Evolutionary conservation across 2,113 vertebrate species (phyloP).

Genomic region (Lophotis ruficrista): DNA sequence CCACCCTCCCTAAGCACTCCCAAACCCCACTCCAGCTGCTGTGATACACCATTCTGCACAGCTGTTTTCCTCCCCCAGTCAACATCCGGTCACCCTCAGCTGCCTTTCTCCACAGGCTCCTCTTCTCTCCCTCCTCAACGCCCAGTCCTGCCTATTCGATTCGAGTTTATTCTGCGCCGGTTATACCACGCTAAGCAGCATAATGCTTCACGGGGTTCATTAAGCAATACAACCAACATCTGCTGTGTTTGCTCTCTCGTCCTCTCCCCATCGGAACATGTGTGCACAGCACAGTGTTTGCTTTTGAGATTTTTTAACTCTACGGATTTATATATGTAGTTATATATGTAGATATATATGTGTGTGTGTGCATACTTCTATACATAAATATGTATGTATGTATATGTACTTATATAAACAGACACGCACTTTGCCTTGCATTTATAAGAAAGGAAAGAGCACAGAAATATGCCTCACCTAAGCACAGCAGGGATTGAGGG

Average conservation of each 20-base stretch:
- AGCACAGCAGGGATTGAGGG: neutral
- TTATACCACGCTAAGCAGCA: neutral
- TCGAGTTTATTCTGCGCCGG: neutral
- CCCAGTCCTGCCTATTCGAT: neutral
- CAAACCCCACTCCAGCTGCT: neutral
- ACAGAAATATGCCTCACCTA: neutral
- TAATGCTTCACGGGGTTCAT: neutral
- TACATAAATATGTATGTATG: neutral
- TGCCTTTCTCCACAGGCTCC: neutral
- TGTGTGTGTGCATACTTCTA: neutral
- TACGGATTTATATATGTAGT: neutral
- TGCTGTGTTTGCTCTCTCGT: neutral
- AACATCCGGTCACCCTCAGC: neutral
- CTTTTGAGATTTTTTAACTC: neutral
- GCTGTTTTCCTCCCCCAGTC: neutral
- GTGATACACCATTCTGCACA: neutral
- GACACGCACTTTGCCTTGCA: neutral
- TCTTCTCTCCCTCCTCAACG: neutral
- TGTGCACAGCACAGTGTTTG: neutral
- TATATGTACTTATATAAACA: neutral
- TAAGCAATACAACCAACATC: neutral
- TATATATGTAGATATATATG: rapidly evolving
- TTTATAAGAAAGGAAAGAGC: neutral
- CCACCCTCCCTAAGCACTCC: neutral
- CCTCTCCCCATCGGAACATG: neutral